Base-by-base conservation (phyloP, 35 echinoderm and acorn worm species). In the Acanthaster planci region DNA sequence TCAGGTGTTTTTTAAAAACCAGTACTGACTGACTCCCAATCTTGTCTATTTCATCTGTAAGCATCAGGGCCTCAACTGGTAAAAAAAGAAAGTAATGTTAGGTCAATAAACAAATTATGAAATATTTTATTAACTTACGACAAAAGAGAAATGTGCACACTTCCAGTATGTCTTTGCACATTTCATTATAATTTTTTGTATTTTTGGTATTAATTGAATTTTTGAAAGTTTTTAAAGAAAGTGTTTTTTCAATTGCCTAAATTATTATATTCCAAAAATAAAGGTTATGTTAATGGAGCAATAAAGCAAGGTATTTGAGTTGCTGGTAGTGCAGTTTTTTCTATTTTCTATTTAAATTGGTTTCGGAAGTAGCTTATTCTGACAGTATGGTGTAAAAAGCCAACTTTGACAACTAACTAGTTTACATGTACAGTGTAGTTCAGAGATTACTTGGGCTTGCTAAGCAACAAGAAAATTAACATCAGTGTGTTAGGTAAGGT, bases 1-100 rank as follows among this genome's bases (percentile, higher is more conserved):
- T 83, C 81, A 83, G 81, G 81, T 83, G 81, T 83, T 83, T 83
- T 83, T 83, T 83, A 83, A 72, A 59, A 83, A 58, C 81, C 81
- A 83, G 81, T 83, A 83, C 81, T 83, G 81, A 47, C 42, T 47
- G 42, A 47, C 42, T 47, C 56, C 81, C 51, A 37, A 56, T 83
- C 4, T 79, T 58, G 53, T 58, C 56, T 83, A 83, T 38, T 56
- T 83, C 81, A 58, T 29, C 81, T 58, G 14, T 83, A 38, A 42
- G 55, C 56, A 57, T 57, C 56, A 83, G 53, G 56, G 64, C 64
- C 64, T 72, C 19, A 34, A 72, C 64, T 72, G 34, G 64, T 83
- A 55, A 80, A 26, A 68, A 78, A 78, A 54, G 55, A 78, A 78
- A 54, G 55, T 82, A 37, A 60, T 57, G 53, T 34, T 83, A 58